A percentile compares a stretch with the other conserved stretches of the same genome.
These are phyloP conservation scores for Chloroceryle amazona DNA, from an alignment of 2,797 vertebrate genomes.

Conservation along the genomic window DNA sequence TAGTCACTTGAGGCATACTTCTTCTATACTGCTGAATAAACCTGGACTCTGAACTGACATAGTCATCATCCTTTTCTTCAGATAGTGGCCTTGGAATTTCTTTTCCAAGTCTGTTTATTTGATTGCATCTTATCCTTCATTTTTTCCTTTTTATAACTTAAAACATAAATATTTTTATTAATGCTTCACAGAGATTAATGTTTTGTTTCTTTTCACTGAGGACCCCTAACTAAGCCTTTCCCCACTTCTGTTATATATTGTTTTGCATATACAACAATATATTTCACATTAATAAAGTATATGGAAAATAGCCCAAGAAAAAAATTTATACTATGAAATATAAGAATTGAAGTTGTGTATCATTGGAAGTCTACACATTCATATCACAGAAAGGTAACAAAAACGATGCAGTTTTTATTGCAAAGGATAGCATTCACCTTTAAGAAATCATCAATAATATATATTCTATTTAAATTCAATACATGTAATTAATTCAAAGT, in stretches of 20 bases:
- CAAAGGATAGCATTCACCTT: background rate
- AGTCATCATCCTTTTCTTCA: background rate
- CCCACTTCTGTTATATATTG: background rate
- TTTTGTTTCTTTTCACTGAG: slow-evolving; percentile 8
- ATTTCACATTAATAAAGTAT: background rate
- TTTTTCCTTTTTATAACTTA: slow-evolving; percentile 28
- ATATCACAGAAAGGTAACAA: background rate
- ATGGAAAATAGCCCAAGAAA: background rate
- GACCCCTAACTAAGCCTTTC: background rate
- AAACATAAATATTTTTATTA: slow-evolving; percentile 19
- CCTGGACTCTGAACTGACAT: background rate
- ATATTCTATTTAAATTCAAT: background rate
- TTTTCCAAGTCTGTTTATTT: slow-evolving; percentile 1
- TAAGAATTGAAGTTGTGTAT: background rate
- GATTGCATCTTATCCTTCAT: background rate
- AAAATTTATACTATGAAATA: background rate
- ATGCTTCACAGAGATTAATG: background rate
- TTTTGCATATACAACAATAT: background rate
- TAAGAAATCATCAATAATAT: background rate
- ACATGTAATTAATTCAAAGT: background rate
- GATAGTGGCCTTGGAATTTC: background rate
- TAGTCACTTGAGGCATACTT: background rate
- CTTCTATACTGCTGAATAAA: background rate
- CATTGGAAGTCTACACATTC: background rate
- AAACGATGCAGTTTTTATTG: background rate